phyloP scores from a whole-genome alignment of 1,140 invertebrate species.

The Paraescarpia echinospica region DNA sequence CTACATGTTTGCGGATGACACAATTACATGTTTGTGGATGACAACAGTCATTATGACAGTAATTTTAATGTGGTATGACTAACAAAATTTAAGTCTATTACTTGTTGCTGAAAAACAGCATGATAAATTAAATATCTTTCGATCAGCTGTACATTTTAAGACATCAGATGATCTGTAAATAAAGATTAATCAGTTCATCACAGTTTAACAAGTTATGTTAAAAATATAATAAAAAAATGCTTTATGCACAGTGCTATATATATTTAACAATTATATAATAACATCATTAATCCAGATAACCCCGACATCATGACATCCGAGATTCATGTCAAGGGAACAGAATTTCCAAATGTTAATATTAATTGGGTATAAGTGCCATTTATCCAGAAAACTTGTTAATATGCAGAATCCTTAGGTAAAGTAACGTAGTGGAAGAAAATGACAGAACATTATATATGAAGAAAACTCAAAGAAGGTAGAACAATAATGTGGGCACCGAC shows the following conservation, averaged over 20 bases:
- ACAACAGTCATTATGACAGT: neutral
- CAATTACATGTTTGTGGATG: neutral
- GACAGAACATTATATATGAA: too few relatives aligned
- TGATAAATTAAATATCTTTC: neutral
- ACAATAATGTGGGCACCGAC: too few relatives aligned
- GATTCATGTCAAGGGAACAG: neutral
- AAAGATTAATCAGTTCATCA: neutral
- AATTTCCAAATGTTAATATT: too few relatives aligned
- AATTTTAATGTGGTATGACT: neutral
- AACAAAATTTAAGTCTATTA: neutral
- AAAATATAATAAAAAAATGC: neutral
- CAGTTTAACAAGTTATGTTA: neutral
- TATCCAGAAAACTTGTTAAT: too few relatives aligned
- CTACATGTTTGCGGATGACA: neutral
- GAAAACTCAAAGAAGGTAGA: too few relatives aligned
- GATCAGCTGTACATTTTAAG: neutral
- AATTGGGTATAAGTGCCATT: neutral
- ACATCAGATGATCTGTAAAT: neutral
- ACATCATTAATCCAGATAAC: neutral
- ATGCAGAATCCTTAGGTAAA: too few relatives aligned
- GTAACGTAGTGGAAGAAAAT: too few relatives aligned
- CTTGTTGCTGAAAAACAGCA: neutral
- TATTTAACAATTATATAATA: neutral
- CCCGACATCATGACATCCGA: neutral
- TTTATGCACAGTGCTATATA: neutral